These are phyloP conservation scores for Pelosia muscerda DNA, from an alignment of 2,888 invertebrate species.

Conservation along the genomic window DNA sequence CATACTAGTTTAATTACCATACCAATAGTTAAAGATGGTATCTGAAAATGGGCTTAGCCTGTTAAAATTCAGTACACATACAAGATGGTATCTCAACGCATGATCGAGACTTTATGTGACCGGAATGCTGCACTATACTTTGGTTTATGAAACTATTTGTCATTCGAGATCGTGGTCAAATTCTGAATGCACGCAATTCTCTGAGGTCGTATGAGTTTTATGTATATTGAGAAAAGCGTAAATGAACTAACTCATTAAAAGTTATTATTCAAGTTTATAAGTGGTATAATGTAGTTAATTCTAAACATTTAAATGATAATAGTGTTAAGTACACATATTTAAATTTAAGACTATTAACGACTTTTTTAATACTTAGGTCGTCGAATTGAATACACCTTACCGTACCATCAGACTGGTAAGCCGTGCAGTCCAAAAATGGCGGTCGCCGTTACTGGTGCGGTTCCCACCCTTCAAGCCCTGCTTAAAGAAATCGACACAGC, in stretches of 20 bases:
- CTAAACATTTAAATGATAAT: too few species aligned
- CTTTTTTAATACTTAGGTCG: too few species aligned
- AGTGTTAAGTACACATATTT: too few species aligned
- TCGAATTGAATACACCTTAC: too few species aligned
- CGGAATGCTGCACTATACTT: constrained; percentile 18
- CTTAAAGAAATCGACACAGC: too few species aligned
- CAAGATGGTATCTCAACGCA: constrained; percentile 10
- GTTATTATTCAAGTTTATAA: too few species aligned
- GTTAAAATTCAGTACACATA: constrained; percentile 12
- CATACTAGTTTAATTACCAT: neutral
- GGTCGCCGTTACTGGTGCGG: too few species aligned
- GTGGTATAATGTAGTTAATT: too few species aligned
- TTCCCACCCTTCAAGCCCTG: too few species aligned
- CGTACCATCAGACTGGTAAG: too few species aligned
- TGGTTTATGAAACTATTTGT: constrained; percentile 19
- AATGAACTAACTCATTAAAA: neutral
- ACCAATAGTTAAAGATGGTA: neutral
- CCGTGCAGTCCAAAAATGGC: too few species aligned
- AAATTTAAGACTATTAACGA: too few species aligned
- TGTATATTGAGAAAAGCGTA: neutral
- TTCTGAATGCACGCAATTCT: neutral
- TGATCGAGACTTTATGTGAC: constrained; percentile 15
- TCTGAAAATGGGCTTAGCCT: constrained; percentile 4
- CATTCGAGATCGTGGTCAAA: constrained; percentile 11
- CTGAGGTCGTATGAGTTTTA: neutral